A percentile compares a stretch with the other conserved stretches of the same genome.
phyloP scores from a whole-genome alignment of 1,140 invertebrate genomes.

The Brachionus paranguensis region DNA sequence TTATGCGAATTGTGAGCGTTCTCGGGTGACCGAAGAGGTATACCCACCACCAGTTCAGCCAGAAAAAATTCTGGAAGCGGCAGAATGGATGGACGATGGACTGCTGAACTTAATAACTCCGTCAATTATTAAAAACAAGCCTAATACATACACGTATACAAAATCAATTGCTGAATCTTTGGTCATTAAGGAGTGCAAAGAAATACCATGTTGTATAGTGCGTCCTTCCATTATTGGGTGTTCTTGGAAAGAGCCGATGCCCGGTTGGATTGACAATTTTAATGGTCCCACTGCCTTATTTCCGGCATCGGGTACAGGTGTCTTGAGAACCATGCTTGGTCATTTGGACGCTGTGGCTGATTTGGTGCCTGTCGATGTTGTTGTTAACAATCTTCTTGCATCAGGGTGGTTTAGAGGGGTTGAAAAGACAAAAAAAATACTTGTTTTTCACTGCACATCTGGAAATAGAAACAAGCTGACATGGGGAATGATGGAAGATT shows the following conservation, averaged over 20 bases:
- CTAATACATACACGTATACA: constrained; percentile 79
- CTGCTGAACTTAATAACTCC: constrained; percentile 67
- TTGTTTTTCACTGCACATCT: constrained; percentile 41
- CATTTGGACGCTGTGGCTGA: constrained; percentile 71
- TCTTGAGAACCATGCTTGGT: constrained; percentile 74
- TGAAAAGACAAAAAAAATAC: constrained; percentile 54
- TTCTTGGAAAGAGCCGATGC: constrained; percentile 77
- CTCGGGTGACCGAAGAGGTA: constrained; percentile 60
- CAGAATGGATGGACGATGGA: constrained; percentile 63
- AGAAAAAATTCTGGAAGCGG: constrained; percentile 75
- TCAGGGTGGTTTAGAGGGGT: constrained; percentile 69
- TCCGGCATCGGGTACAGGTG: constrained; percentile 64
- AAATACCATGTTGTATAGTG: constrained; percentile 69
- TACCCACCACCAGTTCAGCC: constrained; percentile 83
- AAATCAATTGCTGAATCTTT: constrained; percentile 72
- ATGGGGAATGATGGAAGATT: constrained; percentile 41
- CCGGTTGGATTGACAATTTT: constrained; percentile 57
- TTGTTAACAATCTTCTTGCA: constrained; percentile 76
- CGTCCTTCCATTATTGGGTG: constrained; percentile 82
- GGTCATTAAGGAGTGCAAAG: constrained; percentile 64
- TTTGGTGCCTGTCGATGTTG: constrained; percentile 87
- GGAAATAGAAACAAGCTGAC: constrained; percentile 41
- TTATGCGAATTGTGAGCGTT: constrained; percentile 59
- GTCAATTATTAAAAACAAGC: constrained; percentile 65
- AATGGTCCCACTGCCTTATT: constrained; percentile 51